Percentiles rank a stretch among this genome's conserved stretches.
Evolutionary conservation across 2,797 vertebrate species (phyloP).

Genomic region (Thaleichthys pacificus): DNA sequence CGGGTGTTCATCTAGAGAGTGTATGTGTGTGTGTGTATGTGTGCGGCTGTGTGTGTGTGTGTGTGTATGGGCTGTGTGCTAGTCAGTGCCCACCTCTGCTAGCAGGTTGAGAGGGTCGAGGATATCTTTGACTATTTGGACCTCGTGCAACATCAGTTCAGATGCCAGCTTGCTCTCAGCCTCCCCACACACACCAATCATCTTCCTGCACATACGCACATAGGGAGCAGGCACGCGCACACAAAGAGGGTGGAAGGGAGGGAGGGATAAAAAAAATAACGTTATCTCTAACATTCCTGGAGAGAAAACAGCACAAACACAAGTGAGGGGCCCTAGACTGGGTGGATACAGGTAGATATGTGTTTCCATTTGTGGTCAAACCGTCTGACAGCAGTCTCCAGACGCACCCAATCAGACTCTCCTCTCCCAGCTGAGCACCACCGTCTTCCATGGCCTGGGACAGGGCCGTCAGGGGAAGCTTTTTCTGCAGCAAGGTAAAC

Average conservation of each 20-base stretch:
- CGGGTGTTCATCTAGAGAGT: background rate
- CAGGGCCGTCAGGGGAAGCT: slow-evolving; percentile 85
- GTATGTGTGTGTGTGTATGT: background rate
- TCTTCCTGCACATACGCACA: slow-evolving; percentile 77
- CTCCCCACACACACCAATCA: slow-evolving; percentile 91
- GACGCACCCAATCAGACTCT: slow-evolving; percentile 88
- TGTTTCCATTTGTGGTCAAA: too few relatives aligned
- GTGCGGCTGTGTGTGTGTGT: background rate
- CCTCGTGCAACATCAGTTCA: slow-evolving; percentile 89
- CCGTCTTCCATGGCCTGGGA: slow-evolving; percentile 92
- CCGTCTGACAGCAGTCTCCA: background rate
- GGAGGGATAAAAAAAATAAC: slow-evolving; percentile 7
- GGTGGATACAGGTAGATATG: too few relatives aligned
- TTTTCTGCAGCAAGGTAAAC: slow-evolving; percentile 79
- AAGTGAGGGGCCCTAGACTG: background rate
- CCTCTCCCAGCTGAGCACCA: slow-evolving; percentile 84
- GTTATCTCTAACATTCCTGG: slow-evolving; percentile 9
- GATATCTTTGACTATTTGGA: slow-evolving; percentile 87
- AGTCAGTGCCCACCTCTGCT: slow-evolving; percentile 72
- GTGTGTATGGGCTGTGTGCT: background rate
- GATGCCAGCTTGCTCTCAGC: slow-evolving; percentile 85
- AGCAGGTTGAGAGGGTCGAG: slow-evolving; percentile 85
- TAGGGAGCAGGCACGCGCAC: background rate
- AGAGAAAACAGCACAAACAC: background rate
- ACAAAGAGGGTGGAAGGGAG: slow-evolving; percentile 3